phyloP scores from a whole-genome alignment of 1,140 invertebrate species.

The Lamellibrachia luymesi region DNA sequence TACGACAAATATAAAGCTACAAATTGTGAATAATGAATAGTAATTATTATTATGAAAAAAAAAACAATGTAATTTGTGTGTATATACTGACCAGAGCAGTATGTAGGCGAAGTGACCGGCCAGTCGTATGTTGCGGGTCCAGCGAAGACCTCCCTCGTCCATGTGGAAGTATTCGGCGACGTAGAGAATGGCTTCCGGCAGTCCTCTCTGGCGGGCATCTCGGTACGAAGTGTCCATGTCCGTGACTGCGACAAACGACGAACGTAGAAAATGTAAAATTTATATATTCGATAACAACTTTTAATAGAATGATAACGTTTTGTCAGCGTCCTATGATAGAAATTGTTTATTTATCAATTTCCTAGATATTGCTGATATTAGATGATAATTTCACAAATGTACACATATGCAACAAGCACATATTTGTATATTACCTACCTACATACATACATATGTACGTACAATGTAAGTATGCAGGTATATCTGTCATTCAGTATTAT shows the following conservation, averaged over 20 bases:
- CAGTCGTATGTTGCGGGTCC: constrained; percentile 35
- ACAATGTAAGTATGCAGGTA: background rate
- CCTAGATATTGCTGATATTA: background rate
- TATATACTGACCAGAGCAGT: constrained; percentile 39
- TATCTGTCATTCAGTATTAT: background rate
- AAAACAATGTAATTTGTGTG: background rate
- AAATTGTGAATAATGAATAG: background rate
- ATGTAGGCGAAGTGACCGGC: constrained; percentile 40
- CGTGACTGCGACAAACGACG: constrained; percentile 28
- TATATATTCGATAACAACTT: background rate
- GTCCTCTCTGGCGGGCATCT: constrained; percentile 35
- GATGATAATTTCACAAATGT: background rate
- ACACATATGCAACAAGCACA: background rate
- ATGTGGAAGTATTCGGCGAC: constrained; percentile 39
- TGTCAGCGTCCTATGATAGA: background rate
- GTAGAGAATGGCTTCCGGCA: constrained; percentile 40
- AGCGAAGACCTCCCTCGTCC: constrained; percentile 40
- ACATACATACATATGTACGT: background rate
- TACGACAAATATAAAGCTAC: background rate
- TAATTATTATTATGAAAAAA: background rate
- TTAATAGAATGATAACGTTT: background rate
- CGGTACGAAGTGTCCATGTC: constrained; percentile 26
- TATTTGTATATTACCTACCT: background rate
- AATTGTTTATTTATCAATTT: background rate
- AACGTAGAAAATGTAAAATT: too few relatives aligned